phyloP scores from a whole-genome alignment of 2,797 vertebrate genomes.

The Tarsius wallacei region DNA sequence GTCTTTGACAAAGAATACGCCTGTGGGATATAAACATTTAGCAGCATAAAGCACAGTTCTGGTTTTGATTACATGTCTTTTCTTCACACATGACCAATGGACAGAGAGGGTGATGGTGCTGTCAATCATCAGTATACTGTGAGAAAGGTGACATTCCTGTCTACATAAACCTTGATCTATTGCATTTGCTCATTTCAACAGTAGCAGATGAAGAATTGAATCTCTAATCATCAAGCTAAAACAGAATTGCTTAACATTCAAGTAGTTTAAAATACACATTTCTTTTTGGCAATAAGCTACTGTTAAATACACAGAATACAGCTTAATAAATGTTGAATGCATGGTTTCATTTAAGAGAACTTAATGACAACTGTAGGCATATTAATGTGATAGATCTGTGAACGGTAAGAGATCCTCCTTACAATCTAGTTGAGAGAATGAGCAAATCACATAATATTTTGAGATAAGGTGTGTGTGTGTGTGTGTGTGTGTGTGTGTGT shows the following conservation, averaged over 20 bases:
- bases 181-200: constrained; percentile 11
- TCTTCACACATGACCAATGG: not conserved
- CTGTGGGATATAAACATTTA: not conserved
- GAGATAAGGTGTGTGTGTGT: not conserved
- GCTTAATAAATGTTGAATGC: not conserved
- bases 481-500: not conserved
- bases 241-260: constrained; percentile 7
- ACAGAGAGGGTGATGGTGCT: not conserved
- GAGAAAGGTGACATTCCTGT: not conserved
- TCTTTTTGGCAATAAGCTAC: not conserved
- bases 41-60: not conserved
- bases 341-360: not conserved
- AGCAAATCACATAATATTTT: not conserved
- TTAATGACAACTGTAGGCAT: not conserved
- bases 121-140: not conserved
- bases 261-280: not conserved
- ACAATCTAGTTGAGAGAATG: not conserved
- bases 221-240: not conserved
- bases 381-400: not conserved
- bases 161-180: not conserved
- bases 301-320: not conserved
- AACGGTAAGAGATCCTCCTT: not conserved
- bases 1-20: not conserved
- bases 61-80: not conserved
- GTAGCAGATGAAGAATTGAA: not conserved